Percentiles rank a stretch among this genome's conserved stretches.
phyloP scores from a whole-genome alignment of 2,113 vertebrate species.

The Salvelinus alpinus region DNA sequence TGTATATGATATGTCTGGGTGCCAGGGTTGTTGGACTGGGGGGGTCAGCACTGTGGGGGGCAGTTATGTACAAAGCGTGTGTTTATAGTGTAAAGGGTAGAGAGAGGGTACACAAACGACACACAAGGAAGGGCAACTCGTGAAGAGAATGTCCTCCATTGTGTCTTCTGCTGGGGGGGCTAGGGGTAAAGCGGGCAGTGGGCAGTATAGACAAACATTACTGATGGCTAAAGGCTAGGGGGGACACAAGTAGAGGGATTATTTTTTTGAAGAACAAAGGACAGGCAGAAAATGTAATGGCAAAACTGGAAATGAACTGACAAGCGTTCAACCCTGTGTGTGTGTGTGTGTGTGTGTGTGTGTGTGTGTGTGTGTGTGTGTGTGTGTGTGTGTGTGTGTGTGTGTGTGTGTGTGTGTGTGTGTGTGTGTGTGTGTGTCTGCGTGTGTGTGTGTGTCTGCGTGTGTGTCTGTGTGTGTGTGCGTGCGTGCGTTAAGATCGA shows the following conservation, averaged over 20 bases:
- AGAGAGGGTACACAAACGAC: slow-evolving; percentile 51
- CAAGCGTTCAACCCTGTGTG: slow-evolving; percentile 37
- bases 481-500: too few relatives aligned
- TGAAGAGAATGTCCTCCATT: slow-evolving; percentile 64
- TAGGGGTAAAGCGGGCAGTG: slow-evolving; percentile 10
- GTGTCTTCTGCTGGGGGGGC: slow-evolving; percentile 50
- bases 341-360: too few relatives aligned
- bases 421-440: too few relatives aligned
- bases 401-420: too few relatives aligned
- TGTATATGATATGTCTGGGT: neutral
- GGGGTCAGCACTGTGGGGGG: slow-evolving; percentile 10
- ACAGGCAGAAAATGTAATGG: slow-evolving; percentile 28
- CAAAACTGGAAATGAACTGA: slow-evolving; percentile 36
- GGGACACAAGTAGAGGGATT: neutral
- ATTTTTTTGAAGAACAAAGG: neutral
- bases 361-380: too few relatives aligned
- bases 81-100: slow-evolving; percentile 64
- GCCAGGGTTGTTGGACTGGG: neutral
- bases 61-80: slow-evolving; percentile 63
- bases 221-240: neutral
- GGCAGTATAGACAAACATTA: slow-evolving; percentile 13
- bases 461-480: too few relatives aligned
- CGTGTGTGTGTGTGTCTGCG: too few relatives aligned
- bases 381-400: too few relatives aligned
- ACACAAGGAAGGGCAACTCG: slow-evolving; percentile 62